Evolutionary conservation across 2,888 invertebrate genomes (phyloP).

Genomic region (Gortyna flavago): DNA sequence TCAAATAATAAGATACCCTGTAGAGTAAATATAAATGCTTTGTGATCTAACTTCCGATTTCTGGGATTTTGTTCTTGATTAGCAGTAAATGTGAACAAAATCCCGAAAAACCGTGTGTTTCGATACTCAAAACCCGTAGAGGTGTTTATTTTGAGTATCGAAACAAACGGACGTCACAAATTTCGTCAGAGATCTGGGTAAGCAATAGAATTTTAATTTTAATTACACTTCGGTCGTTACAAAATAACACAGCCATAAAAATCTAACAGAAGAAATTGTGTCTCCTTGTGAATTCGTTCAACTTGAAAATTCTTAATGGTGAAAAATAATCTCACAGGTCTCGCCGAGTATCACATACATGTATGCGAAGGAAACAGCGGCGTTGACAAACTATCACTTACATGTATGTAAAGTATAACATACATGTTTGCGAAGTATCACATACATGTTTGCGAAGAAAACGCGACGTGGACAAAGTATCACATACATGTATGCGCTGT

Average conservation of each 20-base stretch:
- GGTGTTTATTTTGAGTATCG: slow-evolving; percentile 3
- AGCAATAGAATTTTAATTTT: background rate
- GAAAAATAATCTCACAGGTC: background rate
- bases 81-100: background rate
- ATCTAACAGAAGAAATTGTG: background rate
- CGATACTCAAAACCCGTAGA: background rate
- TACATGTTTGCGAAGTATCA: slow-evolving; percentile 12
- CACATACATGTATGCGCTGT: slow-evolving; percentile 4
- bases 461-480: too few relatives aligned
- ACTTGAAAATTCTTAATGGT: background rate
- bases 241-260: background rate
- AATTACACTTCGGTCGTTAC: background rate
- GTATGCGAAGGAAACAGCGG: slow-evolving; percentile 7
- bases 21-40: background rate
- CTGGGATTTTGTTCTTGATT: slow-evolving; percentile 5
- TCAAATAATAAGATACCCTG: background rate
- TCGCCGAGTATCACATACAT: background rate
- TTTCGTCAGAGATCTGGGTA: background rate
- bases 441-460: slow-evolving; percentile 6
- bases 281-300: background rate
- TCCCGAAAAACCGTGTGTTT: too few relatives aligned
- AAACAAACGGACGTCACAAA: background rate
- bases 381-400: slow-evolving; percentile 30
- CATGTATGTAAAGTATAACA: slow-evolving; percentile 10
- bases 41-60: slow-evolving; percentile 13